These are phyloP conservation scores for Lordiphosa collinella DNA, from an alignment of 1,140 invertebrate species.

Conservation along the genomic window DNA sequence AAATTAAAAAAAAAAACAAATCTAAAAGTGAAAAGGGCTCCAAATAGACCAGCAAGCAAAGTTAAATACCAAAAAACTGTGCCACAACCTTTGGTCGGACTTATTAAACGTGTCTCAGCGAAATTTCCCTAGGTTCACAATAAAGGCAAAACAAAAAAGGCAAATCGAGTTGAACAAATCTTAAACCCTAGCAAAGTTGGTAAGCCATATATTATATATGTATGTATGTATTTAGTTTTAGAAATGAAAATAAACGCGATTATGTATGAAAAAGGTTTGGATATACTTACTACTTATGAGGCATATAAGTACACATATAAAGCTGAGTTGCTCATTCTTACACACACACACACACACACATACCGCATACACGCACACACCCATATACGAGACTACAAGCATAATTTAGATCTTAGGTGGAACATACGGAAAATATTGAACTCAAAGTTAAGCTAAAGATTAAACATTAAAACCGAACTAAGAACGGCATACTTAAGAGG, in stretches of 20 bases:
- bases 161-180: conserved; percentile 40
- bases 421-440: conserved; percentile 52
- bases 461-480: conserved; percentile 21
- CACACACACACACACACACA: conserved; percentile 29
- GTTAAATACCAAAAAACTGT: conserved; percentile 58
- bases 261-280: conserved; percentile 65
- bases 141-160: background rate
- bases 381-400: conserved; percentile 52
- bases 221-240: conserved; percentile 68
- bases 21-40: conserved; percentile 82
- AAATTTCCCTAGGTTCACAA: conserved; percentile 55
- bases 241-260: conserved; percentile 20
- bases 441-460: conserved; percentile 45
- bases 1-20: conserved; percentile 19
- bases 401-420: conserved; percentile 71
- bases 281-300: conserved; percentile 45
- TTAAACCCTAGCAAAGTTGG: conserved; percentile 44
- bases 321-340: conserved; percentile 70
- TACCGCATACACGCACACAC: conserved; percentile 26
- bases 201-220: conserved; percentile 56
- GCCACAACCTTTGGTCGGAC: conserved; percentile 79
- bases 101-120: conserved; percentile 80
- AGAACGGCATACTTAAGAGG: conserved; percentile 70
- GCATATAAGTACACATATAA: conserved; percentile 37
- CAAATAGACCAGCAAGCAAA: conserved; percentile 85